A percentile compares a stretch with the other conserved stretches of the same genome.
Conservation (phyloP, 2,113 vertebrate species). For the Nothocercus julius region DNA sequence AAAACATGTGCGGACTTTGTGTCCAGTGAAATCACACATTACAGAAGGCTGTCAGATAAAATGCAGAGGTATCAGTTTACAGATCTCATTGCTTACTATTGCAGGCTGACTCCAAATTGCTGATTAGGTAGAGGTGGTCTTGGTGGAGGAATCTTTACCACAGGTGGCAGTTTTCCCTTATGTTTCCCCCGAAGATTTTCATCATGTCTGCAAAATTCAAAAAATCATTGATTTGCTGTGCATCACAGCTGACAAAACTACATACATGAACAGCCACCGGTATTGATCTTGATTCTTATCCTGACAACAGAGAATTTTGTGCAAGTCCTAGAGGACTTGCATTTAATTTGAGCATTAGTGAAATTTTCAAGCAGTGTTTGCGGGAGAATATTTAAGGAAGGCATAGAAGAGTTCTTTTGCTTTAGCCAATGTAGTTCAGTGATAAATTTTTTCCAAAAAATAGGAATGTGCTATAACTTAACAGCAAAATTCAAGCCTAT, state of each 20-base stretch:
- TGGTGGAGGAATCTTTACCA: constrained; percentile 77
- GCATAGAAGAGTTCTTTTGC: background rate
- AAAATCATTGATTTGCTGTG: background rate
- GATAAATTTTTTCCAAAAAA: background rate
- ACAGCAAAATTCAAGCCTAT: constrained; percentile 8
- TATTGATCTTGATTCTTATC: background rate
- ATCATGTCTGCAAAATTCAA: constrained; percentile 75
- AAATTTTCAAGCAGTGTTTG: background rate
- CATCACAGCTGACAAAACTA: background rate
- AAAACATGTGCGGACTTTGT: background rate
- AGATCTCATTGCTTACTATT: constrained; percentile 80
- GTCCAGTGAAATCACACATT: background rate
- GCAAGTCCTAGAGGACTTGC: background rate
- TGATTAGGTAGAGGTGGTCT: constrained; percentile 88
- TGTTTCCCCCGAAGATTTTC: constrained; percentile 77
- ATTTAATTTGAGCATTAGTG: background rate
- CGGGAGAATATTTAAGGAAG: background rate
- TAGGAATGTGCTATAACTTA: background rate
- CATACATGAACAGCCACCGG: background rate
- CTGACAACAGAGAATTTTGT: background rate
- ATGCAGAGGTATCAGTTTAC: background rate
- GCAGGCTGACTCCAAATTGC: constrained; percentile 90
- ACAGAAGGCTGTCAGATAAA: background rate
- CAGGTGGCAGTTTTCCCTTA: constrained; percentile 54
- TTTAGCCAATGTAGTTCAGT: background rate